phyloP scores from a whole-genome alignment of 2,888 invertebrate genomes.

The Pterostichus madidus region DNA sequence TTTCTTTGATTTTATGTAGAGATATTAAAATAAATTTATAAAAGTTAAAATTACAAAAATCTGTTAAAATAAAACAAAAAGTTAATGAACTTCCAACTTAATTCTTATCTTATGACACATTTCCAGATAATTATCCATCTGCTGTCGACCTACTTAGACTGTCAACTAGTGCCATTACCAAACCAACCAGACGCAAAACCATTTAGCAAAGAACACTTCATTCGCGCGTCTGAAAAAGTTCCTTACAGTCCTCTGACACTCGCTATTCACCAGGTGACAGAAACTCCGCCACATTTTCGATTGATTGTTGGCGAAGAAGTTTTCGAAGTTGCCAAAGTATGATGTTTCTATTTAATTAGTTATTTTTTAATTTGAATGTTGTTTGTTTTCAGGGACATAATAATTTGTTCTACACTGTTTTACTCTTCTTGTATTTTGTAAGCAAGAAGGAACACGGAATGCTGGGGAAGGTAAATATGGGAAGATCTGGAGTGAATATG shows the following conservation, averaged over 20 bases:
- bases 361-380: not conserved
- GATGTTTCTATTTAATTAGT: constrained; percentile 20
- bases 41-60: too few species aligned
- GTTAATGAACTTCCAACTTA: constrained; percentile 13
- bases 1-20: too few species aligned
- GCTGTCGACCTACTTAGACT: constrained; percentile 92
- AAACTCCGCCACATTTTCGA: constrained; percentile 86
- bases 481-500: constrained; percentile 90
- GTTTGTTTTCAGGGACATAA: constrained; percentile 85
- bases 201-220: constrained; percentile 80
- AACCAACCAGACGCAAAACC: constrained; percentile 83
- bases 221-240: constrained; percentile 77
- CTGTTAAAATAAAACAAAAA: too few species aligned
- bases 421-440: constrained; percentile 89
- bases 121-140: constrained; percentile 89
- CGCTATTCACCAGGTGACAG: constrained; percentile 82
- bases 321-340: constrained; percentile 84
- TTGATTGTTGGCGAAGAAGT: constrained; percentile 83
- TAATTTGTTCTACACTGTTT: constrained; percentile 91
- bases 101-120: too few species aligned
- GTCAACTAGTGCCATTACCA: constrained; percentile 84
- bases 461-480: constrained; percentile 88
- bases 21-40: too few species aligned
- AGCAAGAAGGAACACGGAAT: constrained; percentile 86
- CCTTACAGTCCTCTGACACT: constrained; percentile 78